These are phyloP conservation scores for Pomacea canaliculata DNA, from an alignment of 2,888 invertebrate genomes.

Conservation along the genomic window DNA sequence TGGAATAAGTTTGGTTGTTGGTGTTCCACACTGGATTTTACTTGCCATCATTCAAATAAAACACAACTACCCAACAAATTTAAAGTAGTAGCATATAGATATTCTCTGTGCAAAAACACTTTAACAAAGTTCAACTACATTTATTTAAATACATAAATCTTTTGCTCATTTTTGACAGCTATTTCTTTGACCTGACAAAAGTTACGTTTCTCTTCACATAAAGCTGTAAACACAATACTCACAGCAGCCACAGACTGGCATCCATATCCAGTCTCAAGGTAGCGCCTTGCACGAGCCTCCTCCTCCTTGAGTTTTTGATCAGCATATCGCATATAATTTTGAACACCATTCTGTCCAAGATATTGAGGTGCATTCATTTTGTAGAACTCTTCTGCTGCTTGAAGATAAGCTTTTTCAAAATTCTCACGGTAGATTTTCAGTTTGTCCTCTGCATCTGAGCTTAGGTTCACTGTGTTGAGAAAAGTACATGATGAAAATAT, in stretches of 20 bases:
- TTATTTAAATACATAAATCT: too few relatives aligned
- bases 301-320: slow-evolving; percentile 95
- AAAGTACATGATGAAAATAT: neutral
- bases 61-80: too few relatives aligned
- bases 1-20: too few relatives aligned
- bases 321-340: slow-evolving; percentile 97
- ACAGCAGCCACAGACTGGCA: slow-evolving; percentile 75
- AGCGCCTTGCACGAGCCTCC: slow-evolving; percentile 90
- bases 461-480: slow-evolving; percentile 84
- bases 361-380: slow-evolving; percentile 90
- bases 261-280: slow-evolving; percentile 90
- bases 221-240: slow-evolving; percentile 42
- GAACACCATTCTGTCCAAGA: slow-evolving; percentile 89
- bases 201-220: too few relatives aligned
- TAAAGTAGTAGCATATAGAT: too few relatives aligned
- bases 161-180: too few relatives aligned
- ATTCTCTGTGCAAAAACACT: too few relatives aligned
- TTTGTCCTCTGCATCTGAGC: slow-evolving; percentile 92
- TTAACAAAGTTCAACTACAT: too few relatives aligned
- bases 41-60: too few relatives aligned
- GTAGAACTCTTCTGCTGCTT: slow-evolving; percentile 94
- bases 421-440: slow-evolving; percentile 95
- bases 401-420: slow-evolving; percentile 95
- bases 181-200: too few relatives aligned
- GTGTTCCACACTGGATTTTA: too few relatives aligned